These are phyloP conservation scores for Dolichopus griseipennis DNA, from an alignment of 2,888 invertebrate species.

Conservation along the genomic window DNA sequence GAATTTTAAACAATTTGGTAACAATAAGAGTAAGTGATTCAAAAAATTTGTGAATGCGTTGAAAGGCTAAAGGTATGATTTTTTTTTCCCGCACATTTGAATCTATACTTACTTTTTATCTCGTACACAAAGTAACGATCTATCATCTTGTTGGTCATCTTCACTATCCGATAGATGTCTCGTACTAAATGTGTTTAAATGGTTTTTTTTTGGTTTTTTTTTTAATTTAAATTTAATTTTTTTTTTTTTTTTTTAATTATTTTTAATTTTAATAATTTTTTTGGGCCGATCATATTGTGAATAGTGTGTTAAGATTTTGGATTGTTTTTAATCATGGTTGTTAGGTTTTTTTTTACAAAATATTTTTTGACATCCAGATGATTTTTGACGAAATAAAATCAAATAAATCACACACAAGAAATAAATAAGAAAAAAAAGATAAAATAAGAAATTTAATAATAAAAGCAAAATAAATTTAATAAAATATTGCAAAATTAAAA, in stretches of 20 bases:
- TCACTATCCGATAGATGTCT: conserved; percentile 44
- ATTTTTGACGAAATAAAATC: background rate
- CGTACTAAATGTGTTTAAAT: conserved; percentile 25
- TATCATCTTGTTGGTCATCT: conserved; percentile 43
- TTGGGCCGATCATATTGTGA: background rate
- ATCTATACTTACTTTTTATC: conserved; percentile 37
- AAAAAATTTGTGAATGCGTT: no score
- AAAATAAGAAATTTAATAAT: background rate
- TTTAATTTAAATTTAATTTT: conserved; percentile 9
- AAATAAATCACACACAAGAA: conserved; percentile 6
- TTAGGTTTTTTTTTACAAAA: background rate
- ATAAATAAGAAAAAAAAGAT: background rate
- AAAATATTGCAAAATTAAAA: background rate
- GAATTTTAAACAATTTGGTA: no score
- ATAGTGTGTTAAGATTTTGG: background rate
- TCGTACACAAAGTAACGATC: conserved; percentile 40
- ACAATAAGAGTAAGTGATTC: no score
- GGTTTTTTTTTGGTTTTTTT: background rate
- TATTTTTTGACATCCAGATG: background rate
- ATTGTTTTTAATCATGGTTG: background rate
- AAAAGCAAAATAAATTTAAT: background rate
- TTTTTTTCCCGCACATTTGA: no score
- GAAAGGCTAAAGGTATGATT: no score
- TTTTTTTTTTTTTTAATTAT: conserved; percentile 12
- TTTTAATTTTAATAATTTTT: background rate